Conservation (phyloP, 1,140 invertebrate species). For the Eufriesea mexicana region DNA sequence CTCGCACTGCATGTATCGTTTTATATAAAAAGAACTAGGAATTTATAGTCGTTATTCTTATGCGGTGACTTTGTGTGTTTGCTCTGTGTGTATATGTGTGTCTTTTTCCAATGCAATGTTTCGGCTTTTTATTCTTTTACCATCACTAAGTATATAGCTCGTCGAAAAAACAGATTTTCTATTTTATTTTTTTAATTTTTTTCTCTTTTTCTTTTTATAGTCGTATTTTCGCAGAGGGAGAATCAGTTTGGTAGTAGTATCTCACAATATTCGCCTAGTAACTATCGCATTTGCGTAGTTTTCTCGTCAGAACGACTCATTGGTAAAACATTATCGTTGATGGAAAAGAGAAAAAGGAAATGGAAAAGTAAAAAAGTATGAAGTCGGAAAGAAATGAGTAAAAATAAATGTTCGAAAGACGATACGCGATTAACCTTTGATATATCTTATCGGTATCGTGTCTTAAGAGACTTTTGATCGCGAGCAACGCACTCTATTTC, state of each 20-base stretch:
- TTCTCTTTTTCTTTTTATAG: background rate
- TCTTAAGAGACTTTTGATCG: background rate
- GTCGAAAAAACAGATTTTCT: constrained; percentile 11
- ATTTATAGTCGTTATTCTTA: constrained; percentile 34
- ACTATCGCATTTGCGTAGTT: constrained; percentile 24
- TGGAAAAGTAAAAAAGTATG: background rate
- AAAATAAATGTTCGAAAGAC: background rate
- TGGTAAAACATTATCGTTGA: background rate
- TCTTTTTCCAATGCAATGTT: background rate
- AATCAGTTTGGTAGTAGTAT: constrained; percentile 52
- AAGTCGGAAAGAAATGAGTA: background rate
- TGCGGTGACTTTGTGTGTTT: constrained; percentile 8
- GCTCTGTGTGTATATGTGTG: background rate
- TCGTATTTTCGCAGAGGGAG: constrained; percentile 2
- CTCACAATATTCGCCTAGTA: constrained; percentile 43
- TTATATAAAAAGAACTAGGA: constrained; percentile 57
- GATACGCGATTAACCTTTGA: constrained; percentile 28
- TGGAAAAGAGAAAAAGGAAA: background rate
- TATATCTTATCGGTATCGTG: background rate
- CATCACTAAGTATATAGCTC: constrained; percentile 3
- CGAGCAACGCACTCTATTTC: background rate
- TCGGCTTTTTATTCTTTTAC: background rate
- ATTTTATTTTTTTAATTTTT: background rate
- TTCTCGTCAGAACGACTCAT: background rate
- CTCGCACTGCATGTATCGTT: constrained; percentile 60